Conservation (phyloP, 1,140 invertebrate species). For the Panagrolaimus sp. region DNA sequence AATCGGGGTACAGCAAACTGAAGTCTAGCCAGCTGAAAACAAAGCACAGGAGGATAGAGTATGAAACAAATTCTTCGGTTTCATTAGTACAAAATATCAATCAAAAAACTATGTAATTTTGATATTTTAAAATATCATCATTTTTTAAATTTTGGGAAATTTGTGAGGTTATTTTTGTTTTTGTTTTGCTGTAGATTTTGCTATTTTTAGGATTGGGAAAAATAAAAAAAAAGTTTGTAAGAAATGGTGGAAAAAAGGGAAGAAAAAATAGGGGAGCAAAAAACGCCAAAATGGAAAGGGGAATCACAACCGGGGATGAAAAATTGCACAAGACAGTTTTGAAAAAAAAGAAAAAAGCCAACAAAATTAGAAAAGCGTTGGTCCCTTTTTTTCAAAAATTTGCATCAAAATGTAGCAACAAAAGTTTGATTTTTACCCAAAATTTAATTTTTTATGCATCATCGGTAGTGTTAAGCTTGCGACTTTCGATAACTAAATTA, state of each 20-base stretch:
- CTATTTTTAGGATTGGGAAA: neutral
- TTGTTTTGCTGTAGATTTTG: neutral
- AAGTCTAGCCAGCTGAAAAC: conserved; percentile 33
- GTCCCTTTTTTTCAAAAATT: neutral
- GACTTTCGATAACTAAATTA: neutral
- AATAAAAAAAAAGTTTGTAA: neutral
- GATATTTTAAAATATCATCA: neutral
- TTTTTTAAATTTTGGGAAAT: neutral
- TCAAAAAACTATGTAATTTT: neutral
- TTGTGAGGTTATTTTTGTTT: neutral
- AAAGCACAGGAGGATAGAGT: conserved; percentile 32
- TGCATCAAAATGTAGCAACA: neutral
- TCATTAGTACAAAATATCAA: conserved; percentile 5
- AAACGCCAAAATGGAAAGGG: neutral
- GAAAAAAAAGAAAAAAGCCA: conserved; percentile 9
- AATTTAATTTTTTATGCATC: neutral
- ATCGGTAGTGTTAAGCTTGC: neutral
- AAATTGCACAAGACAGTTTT: conserved; percentile 5
- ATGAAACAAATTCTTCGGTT: conserved; percentile 5
- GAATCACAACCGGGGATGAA: neutral
- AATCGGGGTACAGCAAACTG: conserved; percentile 23
- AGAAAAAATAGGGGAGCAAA: too few species aligned
- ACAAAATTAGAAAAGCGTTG: neutral
- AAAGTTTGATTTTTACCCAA: neutral
- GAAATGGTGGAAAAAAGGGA: too few species aligned